Base-by-base conservation (phyloP, 2,113 vertebrate genomes). In the Lethenteron camtschaticum region DNA sequence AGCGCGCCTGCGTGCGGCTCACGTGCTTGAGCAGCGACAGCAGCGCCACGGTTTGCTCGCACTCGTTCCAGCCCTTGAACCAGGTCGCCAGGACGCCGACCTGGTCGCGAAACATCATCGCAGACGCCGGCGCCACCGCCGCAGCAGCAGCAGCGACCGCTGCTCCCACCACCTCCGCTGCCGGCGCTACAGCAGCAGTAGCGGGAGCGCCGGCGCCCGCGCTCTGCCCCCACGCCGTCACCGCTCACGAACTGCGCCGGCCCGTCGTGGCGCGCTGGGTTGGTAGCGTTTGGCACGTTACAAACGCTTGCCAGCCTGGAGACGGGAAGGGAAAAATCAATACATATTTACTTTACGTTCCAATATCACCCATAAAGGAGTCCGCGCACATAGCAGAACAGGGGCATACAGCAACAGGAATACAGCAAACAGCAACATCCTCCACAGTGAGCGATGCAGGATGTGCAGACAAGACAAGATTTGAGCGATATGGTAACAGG, bases 61-160 rank as follows among this genome's bases (percentile, higher is more conserved):
- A 95, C 79, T 95, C 90, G 72, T 92, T 95, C 90, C 90, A 95
- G 78, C 86, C 85, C 76, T 88, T 88, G 78, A 95, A 95, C 89
- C 90, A 95, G 76, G 89, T 87, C 69, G 88, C 86, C 70, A 95
- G 81, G 77, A 92, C 86, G 79, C 88, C 86, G 77, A 95, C 89
- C 81, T 95, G 90, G 80, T 95, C 90, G 81, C 90, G 85, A 88
- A 95, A 95, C 89, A 94, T 95, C 90, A 95, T 92, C 85, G 81
- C 68, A 10, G 56, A 24, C 57, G 20, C 16, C 69, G 16, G 10
- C 41, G 16, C 10, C 55, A 6, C 69, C 69, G 14, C 69, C 69
- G 57, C 69, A 56, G 56, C 69, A 18, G n/a, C 13, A 58, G 55
- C 9, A 57, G 10, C 57, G 18, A 20, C 68, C 63, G 58, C 12